Evolutionary conservation across 2,888 invertebrate species (phyloP).

Genomic region (Leptothorax acervorum): DNA sequence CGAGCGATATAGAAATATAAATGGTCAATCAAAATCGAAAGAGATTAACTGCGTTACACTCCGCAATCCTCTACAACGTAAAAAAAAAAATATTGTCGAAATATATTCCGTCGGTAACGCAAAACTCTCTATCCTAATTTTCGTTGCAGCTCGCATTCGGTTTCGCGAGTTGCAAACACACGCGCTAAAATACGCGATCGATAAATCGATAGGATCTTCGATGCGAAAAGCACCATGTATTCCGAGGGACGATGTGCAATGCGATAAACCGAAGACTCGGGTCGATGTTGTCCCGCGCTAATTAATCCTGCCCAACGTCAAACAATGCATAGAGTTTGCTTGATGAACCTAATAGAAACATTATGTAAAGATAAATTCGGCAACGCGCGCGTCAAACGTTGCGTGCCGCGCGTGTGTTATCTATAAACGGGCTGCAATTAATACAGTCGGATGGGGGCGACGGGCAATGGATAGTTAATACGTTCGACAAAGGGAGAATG

Average conservation of each 20-base stretch:
- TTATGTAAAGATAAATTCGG: slow-evolving; percentile 70
- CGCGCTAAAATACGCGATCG: slow-evolving; percentile 3
- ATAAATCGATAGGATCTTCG: slow-evolving; percentile 31
- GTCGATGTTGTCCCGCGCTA: slow-evolving; percentile 60
- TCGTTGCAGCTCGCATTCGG: background rate
- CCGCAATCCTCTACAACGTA: background rate
- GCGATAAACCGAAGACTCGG: slow-evolving; percentile 50
- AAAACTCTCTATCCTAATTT: slow-evolving; percentile 17
- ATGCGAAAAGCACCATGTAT: slow-evolving; percentile 21
- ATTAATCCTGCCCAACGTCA: slow-evolving; percentile 64
- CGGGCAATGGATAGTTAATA: slow-evolving; percentile 49
- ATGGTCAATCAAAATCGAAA: slow-evolving; percentile 4
- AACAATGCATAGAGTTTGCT: slow-evolving; percentile 61
- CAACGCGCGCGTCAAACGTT: slow-evolving; percentile 58
- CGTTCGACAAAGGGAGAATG: slow-evolving; percentile 58
- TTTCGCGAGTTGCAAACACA: background rate
- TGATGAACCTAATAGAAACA: slow-evolving; percentile 72
- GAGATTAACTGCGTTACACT: background rate
- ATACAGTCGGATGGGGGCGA: slow-evolving; percentile 58
- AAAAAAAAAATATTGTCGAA: background rate
- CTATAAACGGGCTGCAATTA: slow-evolving; percentile 71
- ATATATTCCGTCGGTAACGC: slow-evolving; percentile 18
- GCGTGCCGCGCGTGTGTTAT: slow-evolving; percentile 53
- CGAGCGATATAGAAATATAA: slow-evolving; percentile 15
- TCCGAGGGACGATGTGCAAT: slow-evolving; percentile 26